phyloP scores from a whole-genome alignment of 2,113 vertebrate species.

The Cryptotis parvus region DNA sequence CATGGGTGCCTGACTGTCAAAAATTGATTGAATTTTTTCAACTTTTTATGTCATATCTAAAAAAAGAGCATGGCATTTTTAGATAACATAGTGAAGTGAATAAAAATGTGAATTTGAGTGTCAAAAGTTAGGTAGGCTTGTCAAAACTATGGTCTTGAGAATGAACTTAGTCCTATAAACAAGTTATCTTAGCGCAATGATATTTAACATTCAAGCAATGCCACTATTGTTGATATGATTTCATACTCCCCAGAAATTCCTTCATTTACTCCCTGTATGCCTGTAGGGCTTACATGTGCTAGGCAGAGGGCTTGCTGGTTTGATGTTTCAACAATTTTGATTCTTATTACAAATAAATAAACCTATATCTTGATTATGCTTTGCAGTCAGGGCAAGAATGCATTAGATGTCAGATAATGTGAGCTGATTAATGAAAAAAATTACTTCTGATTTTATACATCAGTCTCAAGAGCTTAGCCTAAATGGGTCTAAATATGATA shows the following conservation, averaged over 20 bases:
- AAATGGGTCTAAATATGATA: not conserved
- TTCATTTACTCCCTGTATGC: not conserved
- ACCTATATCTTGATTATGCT: slow-evolving; percentile 18
- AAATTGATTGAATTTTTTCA: slow-evolving; percentile 18
- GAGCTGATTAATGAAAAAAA: not conserved
- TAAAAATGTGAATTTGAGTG: slow-evolving; percentile 1
- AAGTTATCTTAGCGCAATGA: not conserved
- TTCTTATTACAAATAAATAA: slow-evolving; percentile 55
- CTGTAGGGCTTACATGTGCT: not conserved
- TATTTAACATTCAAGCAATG: slow-evolving; percentile 48
- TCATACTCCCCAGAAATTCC: slow-evolving; percentile 21
- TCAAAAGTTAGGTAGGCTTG: not conserved
- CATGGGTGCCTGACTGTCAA: not conserved
- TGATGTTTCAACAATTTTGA: slow-evolving; percentile 55
- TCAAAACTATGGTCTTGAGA: not conserved
- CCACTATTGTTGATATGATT: slow-evolving; percentile 26
- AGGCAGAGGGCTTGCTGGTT: slow-evolving; percentile 34
- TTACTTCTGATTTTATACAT: not conserved
- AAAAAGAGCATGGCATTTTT: not conserved
- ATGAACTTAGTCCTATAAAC: not conserved
- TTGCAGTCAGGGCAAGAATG: not conserved
- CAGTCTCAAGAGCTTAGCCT: not conserved
- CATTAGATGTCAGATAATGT: slow-evolving; percentile 46
- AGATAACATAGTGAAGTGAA: not conserved
- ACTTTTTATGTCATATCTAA: not conserved